Evolutionary conservation across 2,888 invertebrate genomes (phyloP).

Genomic region (Dolichomitus sp.): DNA sequence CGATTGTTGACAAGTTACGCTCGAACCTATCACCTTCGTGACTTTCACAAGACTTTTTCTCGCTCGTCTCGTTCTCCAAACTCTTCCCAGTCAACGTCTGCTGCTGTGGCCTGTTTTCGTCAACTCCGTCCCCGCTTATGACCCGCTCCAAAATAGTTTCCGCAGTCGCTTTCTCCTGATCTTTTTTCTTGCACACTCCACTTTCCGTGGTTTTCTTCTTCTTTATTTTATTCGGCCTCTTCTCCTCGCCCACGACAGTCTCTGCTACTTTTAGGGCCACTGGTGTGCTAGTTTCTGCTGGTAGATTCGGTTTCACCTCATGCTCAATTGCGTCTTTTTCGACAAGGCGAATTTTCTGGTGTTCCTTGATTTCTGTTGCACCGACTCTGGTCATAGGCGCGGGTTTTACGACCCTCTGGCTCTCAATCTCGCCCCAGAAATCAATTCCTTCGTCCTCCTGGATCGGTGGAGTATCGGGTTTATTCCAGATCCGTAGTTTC

Average conservation of each 20-base stretch:
- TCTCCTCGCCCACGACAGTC: conserved; percentile 72
- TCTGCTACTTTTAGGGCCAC: conserved; percentile 71
- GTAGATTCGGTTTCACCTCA: conserved; percentile 61
- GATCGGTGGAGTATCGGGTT: conserved; percentile 45
- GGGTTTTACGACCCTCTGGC: conserved; percentile 71
- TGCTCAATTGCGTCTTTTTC: conserved; percentile 31
- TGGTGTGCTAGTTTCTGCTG: conserved; percentile 42
- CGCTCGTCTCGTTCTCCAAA: conserved; percentile 70
- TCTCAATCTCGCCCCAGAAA: conserved; percentile 83
- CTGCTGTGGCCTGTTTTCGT: conserved; percentile 48
- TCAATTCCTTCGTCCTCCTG: conserved; percentile 77
- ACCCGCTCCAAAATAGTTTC: conserved; percentile 68
- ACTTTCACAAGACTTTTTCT: conserved; percentile 67
- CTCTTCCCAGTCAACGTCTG: conserved; percentile 38
- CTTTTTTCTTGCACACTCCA: conserved; percentile 73
- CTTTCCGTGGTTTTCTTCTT: conserved; percentile 76
- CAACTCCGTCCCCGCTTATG: conserved; percentile 49
- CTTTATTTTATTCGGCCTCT: conserved; percentile 77
- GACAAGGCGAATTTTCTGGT: neutral
- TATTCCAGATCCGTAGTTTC: conserved; percentile 14
- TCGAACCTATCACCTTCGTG: conserved; percentile 50
- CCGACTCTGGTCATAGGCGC: conserved; percentile 49
- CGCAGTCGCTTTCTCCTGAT: conserved; percentile 70
- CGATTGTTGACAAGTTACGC: conserved; percentile 58
- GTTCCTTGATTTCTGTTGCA: conserved; percentile 24